Percentiles rank a stretch among this genome's conserved stretches.
Conservation (phyloP, 2,113 vertebrate genomes). For the Eudorcas thomsonii region DNA sequence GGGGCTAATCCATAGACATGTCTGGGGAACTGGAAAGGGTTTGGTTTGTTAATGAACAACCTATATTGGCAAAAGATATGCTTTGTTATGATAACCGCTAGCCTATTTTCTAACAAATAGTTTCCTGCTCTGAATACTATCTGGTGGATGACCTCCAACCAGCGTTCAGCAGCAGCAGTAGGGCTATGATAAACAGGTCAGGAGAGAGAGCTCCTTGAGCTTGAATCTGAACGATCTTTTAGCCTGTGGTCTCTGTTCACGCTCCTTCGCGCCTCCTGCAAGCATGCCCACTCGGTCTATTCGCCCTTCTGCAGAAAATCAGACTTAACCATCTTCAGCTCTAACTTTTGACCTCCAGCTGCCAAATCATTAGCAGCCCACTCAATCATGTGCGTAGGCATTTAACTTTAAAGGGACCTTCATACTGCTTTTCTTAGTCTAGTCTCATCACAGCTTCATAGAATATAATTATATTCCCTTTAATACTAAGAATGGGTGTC, state of each 20-base stretch:
- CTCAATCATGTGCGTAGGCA: not conserved
- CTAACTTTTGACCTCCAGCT: not conserved
- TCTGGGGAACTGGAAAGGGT: not conserved
- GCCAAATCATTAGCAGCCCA: not conserved
- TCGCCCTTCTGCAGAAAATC: not conserved
- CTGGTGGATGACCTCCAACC: not conserved
- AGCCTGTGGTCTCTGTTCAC: not conserved
- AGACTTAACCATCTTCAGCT: not conserved
- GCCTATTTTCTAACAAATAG: not conserved
- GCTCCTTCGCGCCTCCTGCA: not conserved
- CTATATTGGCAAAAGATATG: not conserved
- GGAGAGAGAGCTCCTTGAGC: fast-evolving
- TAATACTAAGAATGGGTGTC: not conserved
- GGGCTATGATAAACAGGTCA: not conserved
- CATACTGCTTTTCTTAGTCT: not conserved
- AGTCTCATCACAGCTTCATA: not conserved
- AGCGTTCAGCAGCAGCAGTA: not conserved
- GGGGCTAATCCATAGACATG: not conserved
- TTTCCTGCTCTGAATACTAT: not conserved
- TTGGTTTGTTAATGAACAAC: not conserved
- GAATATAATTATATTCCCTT: not conserved
- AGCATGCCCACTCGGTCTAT: not conserved
- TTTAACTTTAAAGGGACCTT: not conserved
- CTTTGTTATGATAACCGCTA: not conserved
- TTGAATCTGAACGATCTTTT: not conserved